Percentiles rank a stretch among this genome's conserved stretches.
phyloP scores from a whole-genome alignment of 2,113 vertebrate species.

The Thermophis baileyi region DNA sequence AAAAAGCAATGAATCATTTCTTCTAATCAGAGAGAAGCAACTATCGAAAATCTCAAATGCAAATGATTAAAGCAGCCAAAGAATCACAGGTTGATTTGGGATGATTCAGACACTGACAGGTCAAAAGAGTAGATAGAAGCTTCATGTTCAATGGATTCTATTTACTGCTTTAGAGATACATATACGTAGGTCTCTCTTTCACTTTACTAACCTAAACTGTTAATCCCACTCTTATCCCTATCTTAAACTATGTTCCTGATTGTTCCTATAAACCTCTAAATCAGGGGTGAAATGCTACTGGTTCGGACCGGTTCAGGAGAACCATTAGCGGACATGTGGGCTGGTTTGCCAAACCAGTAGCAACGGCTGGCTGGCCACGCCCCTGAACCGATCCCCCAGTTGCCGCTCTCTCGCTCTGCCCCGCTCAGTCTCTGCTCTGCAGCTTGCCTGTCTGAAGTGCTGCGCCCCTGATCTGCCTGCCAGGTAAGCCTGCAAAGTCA shows the following conservation, averaged over 20 bases:
- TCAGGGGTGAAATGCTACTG: no score
- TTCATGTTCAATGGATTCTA: background rate
- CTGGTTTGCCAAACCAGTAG: no score
- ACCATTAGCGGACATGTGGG: no score
- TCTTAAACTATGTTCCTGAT: background rate
- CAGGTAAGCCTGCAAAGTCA: no score
- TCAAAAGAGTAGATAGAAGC: background rate
- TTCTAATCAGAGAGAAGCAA: background rate
- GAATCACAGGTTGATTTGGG: background rate
- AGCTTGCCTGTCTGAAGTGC: no score
- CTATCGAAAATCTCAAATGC: background rate
- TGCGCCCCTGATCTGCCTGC: no score
- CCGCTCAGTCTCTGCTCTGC: no score
- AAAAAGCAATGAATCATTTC: background rate
- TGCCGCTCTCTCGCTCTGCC: no score
- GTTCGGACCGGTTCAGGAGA: no score
- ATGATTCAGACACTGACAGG: background rate
- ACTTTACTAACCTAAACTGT: background rate
- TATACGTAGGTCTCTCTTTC: background rate
- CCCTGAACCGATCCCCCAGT: no score
- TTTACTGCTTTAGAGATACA: background rate
- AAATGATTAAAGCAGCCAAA: background rate
- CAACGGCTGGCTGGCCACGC: no score
- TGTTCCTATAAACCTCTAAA: background rate
- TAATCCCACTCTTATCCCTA: background rate